Conservation (phyloP, 2,113 vertebrate species). For the Cairina moschata region DNA sequence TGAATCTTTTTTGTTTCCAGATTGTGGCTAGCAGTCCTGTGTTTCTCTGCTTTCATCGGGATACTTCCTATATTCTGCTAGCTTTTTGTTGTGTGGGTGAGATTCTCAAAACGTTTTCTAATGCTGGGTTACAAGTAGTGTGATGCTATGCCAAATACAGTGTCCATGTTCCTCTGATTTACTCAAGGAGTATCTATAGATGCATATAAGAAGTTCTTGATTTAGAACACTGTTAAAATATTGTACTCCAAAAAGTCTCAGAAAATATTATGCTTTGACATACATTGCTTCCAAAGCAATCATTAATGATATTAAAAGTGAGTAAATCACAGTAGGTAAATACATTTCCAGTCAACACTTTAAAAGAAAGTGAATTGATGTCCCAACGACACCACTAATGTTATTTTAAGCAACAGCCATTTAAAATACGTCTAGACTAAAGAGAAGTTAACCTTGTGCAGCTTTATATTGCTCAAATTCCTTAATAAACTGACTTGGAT, state of each 20-base stretch:
- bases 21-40: not conserved
- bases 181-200: not conserved
- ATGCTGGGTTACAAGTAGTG: not conserved
- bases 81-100: not conserved
- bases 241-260: not conserved
- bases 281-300: slow-evolving; percentile 13
- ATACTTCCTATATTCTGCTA: not conserved
- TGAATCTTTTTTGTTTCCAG: not conserved
- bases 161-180: not conserved
- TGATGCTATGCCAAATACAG: not conserved
- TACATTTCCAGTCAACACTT: not conserved
- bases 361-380: not conserved
- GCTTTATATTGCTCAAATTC: not conserved
- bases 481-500: not conserved
- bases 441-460: not conserved
- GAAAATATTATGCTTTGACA: not conserved
- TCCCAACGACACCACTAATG: not conserved
- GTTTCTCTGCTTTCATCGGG: not conserved
- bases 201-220: not conserved
- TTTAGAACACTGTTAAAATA: not conserved
- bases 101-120: not conserved
- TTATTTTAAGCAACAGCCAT: not conserved
- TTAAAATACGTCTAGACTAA: not conserved
- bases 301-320: not conserved
- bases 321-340: not conserved